Evolutionary conservation across 2,888 invertebrate species (phyloP), one percentile per base, ranked within the genome.

Genomic region (Zygothrica quintamaculata): DNA sequence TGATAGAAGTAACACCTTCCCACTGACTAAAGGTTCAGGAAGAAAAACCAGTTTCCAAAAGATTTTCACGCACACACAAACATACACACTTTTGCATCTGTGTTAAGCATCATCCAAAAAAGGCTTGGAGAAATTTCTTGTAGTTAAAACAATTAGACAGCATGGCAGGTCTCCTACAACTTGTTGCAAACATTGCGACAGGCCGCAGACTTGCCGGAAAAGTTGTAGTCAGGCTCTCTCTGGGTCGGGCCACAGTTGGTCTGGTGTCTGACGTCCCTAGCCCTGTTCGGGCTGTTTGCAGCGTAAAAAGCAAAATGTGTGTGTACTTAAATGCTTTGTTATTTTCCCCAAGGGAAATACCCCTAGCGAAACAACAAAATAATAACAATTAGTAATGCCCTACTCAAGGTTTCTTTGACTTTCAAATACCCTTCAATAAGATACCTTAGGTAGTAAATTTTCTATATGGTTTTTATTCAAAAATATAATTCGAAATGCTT

Each of bases 131-230:
- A 80, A 81, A 81, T 74, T 78, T 75, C 64, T n/a, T 56, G 40
- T 56, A 78, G 74, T 77, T 78, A 72, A 74, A 79, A 79, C 79
- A 79, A 79, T 79, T 74, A 81, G 78, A 76, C 74, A 62, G 40
- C 34, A 60, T 58, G 53, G 47, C 72, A 56, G 60, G 51, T 31
- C 42, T 18, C 44, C 57, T 74, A 50, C 71, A 78, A 78, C 79
- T 79, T 81, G 79, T 79, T 79, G 78, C 65, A 56, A 47, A 37
- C 39, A 9, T 31, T 52, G 52, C 42, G 18, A 47, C 44, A 62
- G 40, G 11, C 52, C 39, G 31, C 44, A 48, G 36, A 31, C 25
- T 42, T 47, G 36, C 43, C 51, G 62, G 53, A 67, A 72, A 72
- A 73, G 31, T 29, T 40, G 34, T 51, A 47, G 40, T 9, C 51